Evolutionary conservation across 92 coral and sea anemone genomes (phyloP), one percentile per base, ranked within the genome.

Genomic region (Paragorgia papillata): DNA sequence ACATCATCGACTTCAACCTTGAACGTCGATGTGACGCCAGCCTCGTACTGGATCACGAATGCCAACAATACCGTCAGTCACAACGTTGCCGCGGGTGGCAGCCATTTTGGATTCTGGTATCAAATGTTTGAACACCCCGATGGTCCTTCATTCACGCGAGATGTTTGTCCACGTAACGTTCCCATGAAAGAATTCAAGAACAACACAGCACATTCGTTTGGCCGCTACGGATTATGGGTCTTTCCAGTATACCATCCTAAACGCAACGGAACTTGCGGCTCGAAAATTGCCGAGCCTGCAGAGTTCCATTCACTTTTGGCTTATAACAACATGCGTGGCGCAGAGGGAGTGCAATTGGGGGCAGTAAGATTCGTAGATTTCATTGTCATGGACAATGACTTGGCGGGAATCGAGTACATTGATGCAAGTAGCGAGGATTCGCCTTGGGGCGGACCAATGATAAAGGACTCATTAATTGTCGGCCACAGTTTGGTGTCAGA

Each of bases 61-160:
- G 93, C 97, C 7, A 91, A 91, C 61, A 91, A 91, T 75, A 89
- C 97, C 0, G 87, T 62, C 26, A 32, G 71, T 26, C 82, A 57
- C 39, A 60, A 61, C 24, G 73, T 62, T 39, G 73, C 66, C 46
- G 73, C 48, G 19, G 50, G 97, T 21, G 97, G 97, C 22, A 89
- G 94, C 54, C 97, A 92, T 37, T 90, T 86, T 66, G 97, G 97
- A 2, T 92, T 84, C 81, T 92, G 97, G 97, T 92, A 86, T 85
- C 90, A 92, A 81, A 68, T 92, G 81, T 93, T 91, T 8, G 64
- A 46, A 18, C 87, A 89, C 62, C 97, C 97, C 28, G 97, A 93
- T 44, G 97, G 97, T 1, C 97, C 96, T 13, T 92, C 97, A 25
- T 92, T 84, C 57, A 87, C 97, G 9, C 80, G 87, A 26, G 75